phyloP scores from a whole-genome alignment of 1,140 invertebrate species.

The Drosophila littoralis region DNA sequence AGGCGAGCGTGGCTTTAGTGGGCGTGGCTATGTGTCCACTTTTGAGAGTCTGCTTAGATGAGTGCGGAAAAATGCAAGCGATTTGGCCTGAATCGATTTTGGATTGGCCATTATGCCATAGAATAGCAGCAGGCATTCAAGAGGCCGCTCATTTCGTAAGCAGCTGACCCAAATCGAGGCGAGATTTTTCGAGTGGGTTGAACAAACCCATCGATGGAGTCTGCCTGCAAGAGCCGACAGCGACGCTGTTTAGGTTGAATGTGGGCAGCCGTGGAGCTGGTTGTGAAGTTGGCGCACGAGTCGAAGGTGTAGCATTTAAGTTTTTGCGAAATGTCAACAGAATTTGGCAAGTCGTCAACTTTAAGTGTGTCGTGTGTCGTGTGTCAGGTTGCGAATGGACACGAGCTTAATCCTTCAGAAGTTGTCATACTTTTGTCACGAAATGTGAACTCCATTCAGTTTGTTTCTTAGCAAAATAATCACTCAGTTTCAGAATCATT shows the following conservation, averaged over 20 bases:
- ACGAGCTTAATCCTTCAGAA: neutral
- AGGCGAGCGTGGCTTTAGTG: neutral
- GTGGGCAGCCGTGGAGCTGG: neutral
- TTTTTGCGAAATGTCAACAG: neutral
- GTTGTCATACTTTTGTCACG: neutral
- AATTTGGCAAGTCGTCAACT: neutral
- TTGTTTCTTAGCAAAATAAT: too few species aligned
- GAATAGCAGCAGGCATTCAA: slow-evolving; percentile 5
- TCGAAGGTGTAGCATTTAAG: neutral
- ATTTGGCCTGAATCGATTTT: slow-evolving; percentile 76
- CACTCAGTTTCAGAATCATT: too few species aligned
- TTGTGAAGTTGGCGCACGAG: neutral
- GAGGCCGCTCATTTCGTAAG: slow-evolving; percentile 13
- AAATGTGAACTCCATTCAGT: too few species aligned
- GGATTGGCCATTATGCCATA: slow-evolving; percentile 67
- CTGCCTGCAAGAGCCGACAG: neutral
- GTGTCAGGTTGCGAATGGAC: neutral
- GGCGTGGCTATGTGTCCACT: slow-evolving; percentile 21
- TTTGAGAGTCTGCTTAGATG: slow-evolving; percentile 59
- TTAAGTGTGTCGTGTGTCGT: neutral
- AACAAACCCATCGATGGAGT: neutral
- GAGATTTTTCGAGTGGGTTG: slow-evolving; percentile 29
- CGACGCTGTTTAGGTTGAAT: neutral
- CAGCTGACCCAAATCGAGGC: slow-evolving; percentile 18
- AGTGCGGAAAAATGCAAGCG: slow-evolving; percentile 56